phyloP scores from a whole-genome alignment of 2,888 invertebrate species.

The Tiliacea aurago region DNA sequence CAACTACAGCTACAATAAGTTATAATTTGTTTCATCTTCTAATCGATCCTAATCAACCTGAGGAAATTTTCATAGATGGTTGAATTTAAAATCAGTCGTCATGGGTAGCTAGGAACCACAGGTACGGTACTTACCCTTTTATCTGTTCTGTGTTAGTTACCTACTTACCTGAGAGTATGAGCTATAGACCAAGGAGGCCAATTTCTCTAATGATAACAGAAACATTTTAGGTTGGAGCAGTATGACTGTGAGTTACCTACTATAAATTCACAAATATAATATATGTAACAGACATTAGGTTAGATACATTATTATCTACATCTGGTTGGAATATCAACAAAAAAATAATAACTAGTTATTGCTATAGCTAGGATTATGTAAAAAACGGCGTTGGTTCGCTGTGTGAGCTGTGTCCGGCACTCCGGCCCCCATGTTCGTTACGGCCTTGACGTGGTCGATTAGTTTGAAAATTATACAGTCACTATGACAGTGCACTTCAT shows the following conservation, averaged over 20 bases:
- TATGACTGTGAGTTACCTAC: not conserved
- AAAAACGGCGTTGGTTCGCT: slow-evolving; percentile 32
- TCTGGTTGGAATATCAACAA: slow-evolving; percentile 19
- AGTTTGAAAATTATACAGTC: slow-evolving; percentile 24
- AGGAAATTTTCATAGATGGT: not conserved
- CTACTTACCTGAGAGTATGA: not conserved
- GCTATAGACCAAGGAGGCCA: not conserved
- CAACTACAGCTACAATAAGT: not conserved
- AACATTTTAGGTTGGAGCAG: not conserved
- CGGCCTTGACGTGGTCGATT: slow-evolving; percentile 37
- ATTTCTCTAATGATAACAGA: not conserved
- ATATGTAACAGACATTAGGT: not conserved
- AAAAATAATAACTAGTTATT: slow-evolving; percentile 40
- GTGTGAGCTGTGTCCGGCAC: slow-evolving; percentile 11
- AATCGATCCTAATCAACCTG: no score
- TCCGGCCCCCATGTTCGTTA: slow-evolving; percentile 17
- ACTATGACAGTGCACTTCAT: slow-evolving; percentile 15
- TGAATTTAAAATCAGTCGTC: not conserved
- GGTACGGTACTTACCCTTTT: no score
- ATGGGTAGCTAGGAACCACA: not conserved
- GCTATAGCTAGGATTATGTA: slow-evolving; percentile 9
- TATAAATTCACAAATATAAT: not conserved
- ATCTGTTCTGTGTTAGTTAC: no score
- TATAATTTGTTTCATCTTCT: not conserved
- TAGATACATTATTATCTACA: not conserved